Conservation (phyloP, 2,888 invertebrate species). For the Macrophya annulata region DNA sequence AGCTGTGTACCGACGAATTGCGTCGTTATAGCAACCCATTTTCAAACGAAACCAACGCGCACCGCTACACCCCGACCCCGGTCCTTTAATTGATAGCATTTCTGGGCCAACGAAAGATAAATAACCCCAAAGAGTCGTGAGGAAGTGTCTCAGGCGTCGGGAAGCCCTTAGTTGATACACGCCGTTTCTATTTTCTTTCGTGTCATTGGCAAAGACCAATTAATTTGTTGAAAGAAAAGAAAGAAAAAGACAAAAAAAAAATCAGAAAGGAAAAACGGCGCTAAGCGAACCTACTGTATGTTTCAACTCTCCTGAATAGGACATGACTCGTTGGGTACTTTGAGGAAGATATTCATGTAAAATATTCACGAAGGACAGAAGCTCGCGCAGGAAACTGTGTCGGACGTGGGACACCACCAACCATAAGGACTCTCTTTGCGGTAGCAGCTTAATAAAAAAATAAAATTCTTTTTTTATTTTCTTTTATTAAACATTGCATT, state of each 20-base stretch:
- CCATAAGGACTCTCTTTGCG: slow-evolving; percentile 1
- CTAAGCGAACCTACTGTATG: slow-evolving; percentile 38
- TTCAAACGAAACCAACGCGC: slow-evolving; percentile 27
- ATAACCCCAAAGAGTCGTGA: slow-evolving; percentile 14
- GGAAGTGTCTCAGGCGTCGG: slow-evolving; percentile 8
- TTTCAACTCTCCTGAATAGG: slow-evolving; percentile 61
- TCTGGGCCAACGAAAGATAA: slow-evolving; percentile 18
- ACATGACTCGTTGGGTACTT: slow-evolving; percentile 62
- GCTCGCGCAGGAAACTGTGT: slow-evolving; percentile 55
- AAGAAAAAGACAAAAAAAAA: slow-evolving; percentile 57
- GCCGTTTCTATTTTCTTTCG: slow-evolving; percentile 18
- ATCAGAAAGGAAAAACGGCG: slow-evolving; percentile 46
- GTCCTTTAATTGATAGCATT: slow-evolving; percentile 36
- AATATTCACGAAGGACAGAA: slow-evolving; percentile 65
- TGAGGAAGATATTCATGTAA: slow-evolving; percentile 66
- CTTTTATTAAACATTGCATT: background rate
- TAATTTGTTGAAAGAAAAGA: slow-evolving; percentile 47
- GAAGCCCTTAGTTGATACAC: slow-evolving; percentile 29
- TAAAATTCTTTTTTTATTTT: background rate
- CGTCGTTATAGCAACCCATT: slow-evolving; percentile 40
- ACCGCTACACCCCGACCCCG: background rate
- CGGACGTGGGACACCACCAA: slow-evolving; percentile 13
- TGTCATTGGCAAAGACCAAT: slow-evolving; percentile 62
- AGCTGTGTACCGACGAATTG: slow-evolving; percentile 38
- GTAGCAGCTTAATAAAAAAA: background rate